Conservation (phyloP, 23 tunicate species). For the Trididemnum clinides region DNA sequence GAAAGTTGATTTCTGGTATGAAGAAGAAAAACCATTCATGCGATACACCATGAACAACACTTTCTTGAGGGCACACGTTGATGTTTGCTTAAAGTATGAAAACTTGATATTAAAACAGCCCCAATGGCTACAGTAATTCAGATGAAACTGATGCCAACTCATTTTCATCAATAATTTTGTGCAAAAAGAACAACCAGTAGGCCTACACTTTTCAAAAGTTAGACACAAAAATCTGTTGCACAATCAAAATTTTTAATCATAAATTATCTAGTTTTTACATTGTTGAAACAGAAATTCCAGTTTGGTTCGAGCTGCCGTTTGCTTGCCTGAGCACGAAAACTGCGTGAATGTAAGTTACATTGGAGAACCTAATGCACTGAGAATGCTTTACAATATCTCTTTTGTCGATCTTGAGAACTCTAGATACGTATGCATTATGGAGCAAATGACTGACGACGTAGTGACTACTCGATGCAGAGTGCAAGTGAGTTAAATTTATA, state of each 20-base stretch:
- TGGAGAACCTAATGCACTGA: background rate
- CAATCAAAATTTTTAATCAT: too few species aligned
- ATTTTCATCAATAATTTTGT: too few species aligned
- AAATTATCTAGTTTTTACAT: too few species aligned
- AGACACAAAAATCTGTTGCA: too few species aligned
- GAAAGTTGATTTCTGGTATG: constrained; percentile 18
- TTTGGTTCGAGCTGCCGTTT: background rate
- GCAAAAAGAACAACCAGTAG: too few species aligned
- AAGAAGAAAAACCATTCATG: background rate
- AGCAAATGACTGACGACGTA: background rate
- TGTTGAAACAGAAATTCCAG: constrained; percentile 1
- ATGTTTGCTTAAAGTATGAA: background rate
- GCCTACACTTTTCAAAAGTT: too few species aligned
- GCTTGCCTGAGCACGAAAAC: constrained; percentile 6
- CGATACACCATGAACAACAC: constrained; percentile 1
- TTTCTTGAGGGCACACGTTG: background rate
- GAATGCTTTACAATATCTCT: background rate
- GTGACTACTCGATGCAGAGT: background rate
- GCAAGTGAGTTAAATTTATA: constrained; percentile 9
- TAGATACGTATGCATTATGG: background rate
- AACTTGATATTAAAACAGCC: too few species aligned
- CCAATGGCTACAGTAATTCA: too few species aligned
- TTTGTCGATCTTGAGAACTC: background rate
- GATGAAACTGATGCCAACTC: too few species aligned
- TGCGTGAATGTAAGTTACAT: constrained; percentile 3